Conservation (phyloP, 1,140 invertebrate species). For the Orius insidiosus region DNA sequence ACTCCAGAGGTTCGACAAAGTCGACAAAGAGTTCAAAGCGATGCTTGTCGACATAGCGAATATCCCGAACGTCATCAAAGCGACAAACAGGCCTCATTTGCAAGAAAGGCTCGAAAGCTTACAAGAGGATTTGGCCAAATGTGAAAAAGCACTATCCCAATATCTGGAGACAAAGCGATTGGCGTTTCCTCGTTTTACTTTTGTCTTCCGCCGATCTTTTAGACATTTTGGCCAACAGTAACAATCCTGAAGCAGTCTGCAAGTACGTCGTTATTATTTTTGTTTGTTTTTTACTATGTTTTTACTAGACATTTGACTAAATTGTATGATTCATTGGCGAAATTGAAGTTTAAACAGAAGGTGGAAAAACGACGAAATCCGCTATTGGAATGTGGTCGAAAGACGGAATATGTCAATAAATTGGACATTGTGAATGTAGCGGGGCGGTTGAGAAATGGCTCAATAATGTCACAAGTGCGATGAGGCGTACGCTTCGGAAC, state of each 20-base stretch:
- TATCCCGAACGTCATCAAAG: constrained; percentile 61
- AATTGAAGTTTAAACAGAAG: constrained; percentile 45
- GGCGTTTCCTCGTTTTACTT: constrained; percentile 94
- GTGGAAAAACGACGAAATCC: constrained; percentile 33
- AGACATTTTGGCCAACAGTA: constrained; percentile 93
- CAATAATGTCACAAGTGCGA: constrained; percentile 62
- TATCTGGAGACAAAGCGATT: constrained; percentile 90
- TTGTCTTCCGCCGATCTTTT: constrained; percentile 84
- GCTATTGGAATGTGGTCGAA: constrained; percentile 77
- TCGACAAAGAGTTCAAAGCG: constrained; percentile 77
- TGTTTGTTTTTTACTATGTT: constrained; percentile 1
- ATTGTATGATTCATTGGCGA: constrained; percentile 80
- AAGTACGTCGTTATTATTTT: too few relatives aligned
- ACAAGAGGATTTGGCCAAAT: constrained; percentile 55
- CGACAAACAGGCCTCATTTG: constrained; percentile 64
- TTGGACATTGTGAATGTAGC: constrained; percentile 56
- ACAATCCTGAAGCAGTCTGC: constrained; percentile 62
- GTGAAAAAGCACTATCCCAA: constrained; percentile 87
- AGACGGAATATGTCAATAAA: constrained; percentile 61
- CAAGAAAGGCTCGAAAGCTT: constrained; percentile 56
- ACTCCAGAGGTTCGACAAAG: constrained; percentile 74
- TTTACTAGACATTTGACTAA: constrained; percentile 72
- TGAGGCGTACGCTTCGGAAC: constrained; percentile 60
- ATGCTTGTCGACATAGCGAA: constrained; percentile 36
- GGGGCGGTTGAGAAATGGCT: constrained; percentile 87